phyloP scores from a whole-genome alignment of 2,888 invertebrate genomes.

The Diaphora mendica region DNA sequence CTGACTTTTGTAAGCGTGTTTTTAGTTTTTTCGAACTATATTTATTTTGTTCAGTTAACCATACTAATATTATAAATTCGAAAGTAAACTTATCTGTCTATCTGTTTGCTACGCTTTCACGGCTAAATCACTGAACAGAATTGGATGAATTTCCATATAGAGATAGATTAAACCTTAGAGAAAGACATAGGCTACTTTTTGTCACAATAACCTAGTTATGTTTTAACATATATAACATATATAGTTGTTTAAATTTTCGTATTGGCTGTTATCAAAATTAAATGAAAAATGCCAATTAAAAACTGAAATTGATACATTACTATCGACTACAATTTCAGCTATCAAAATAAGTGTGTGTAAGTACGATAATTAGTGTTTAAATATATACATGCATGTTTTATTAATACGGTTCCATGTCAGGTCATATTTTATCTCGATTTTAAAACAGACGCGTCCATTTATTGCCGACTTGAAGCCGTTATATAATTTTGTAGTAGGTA shows the following conservation, averaged over 20 bases:
- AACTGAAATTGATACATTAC: background rate
- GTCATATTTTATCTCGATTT: constrained; percentile 37
- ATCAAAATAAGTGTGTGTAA: background rate
- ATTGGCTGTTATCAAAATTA: background rate
- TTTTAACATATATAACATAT: too few species aligned
- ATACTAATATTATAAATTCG: too few species aligned
- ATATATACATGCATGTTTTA: background rate
- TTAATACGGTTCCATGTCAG: constrained; percentile 22
- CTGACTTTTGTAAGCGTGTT: too few species aligned
- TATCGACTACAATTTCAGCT: background rate
- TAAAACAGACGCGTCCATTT: constrained; percentile 22
- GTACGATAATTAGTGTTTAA: constrained; percentile 1
- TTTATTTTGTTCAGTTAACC: too few species aligned
- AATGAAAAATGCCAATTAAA: background rate
- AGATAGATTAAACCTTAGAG: too few species aligned
- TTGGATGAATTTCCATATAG: too few species aligned
- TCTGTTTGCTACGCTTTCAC: too few species aligned
- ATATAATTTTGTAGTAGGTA: constrained; percentile 5
- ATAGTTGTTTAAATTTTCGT: background rate
- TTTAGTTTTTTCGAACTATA: too few species aligned
- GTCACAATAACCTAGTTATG: too few species aligned
- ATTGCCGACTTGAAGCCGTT: constrained; percentile 6
- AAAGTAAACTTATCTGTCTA: too few species aligned
- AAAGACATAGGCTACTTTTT: too few species aligned
- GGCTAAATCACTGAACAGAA: too few species aligned